Evolutionary conservation across 2,113 vertebrate species (phyloP).

Genomic region (Laticauda colubrina): DNA sequence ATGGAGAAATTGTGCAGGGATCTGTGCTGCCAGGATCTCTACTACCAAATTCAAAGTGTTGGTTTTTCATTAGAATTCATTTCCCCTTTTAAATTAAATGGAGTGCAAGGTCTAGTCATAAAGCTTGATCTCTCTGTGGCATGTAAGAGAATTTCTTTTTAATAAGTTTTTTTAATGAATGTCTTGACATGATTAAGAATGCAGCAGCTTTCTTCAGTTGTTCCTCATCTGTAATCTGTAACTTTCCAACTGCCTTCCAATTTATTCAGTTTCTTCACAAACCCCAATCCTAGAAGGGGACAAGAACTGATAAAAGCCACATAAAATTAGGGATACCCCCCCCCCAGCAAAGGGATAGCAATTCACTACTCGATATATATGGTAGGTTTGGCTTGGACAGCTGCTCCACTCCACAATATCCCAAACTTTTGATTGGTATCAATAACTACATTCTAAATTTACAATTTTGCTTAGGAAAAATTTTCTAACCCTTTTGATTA

Average conservation of each 20-base stretch:
- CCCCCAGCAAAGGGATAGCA: background rate
- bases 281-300: background rate
- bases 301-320: background rate
- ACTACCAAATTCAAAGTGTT: background rate
- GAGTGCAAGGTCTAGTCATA: background rate
- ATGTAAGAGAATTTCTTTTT: background rate
- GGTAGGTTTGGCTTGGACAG: background rate
- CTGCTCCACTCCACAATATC: background rate
- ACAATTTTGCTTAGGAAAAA: background rate
- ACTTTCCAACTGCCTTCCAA: background rate
- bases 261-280: background rate
- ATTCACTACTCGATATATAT: background rate
- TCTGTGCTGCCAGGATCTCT: background rate
- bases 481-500: background rate
- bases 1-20: background rate
- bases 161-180: background rate
- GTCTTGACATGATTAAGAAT: background rate
- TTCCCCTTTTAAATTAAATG: background rate
- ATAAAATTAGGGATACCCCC: background rate
- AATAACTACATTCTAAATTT: background rate
- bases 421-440: background rate
- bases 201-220: background rate
- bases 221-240: background rate
- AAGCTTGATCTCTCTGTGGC: background rate
- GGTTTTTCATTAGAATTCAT: background rate